phyloP scores from a whole-genome alignment of 1,140 invertebrate genomes.

The Tetragnatha versicolor region DNA sequence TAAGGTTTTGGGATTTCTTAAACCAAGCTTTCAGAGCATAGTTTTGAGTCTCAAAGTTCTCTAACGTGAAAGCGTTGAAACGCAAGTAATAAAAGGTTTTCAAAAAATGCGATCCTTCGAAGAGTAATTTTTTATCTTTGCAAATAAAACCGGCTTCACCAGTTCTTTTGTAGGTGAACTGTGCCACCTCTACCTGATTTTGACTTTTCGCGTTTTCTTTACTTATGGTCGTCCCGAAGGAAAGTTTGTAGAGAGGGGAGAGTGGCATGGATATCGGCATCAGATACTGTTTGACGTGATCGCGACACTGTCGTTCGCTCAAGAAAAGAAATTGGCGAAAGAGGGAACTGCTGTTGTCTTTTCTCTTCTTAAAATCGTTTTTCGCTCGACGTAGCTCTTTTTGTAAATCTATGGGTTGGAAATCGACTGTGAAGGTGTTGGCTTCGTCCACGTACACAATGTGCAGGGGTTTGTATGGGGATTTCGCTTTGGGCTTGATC shows the following conservation, averaged over 20 bases:
- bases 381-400: not conserved
- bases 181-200: not conserved
- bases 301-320: no score
- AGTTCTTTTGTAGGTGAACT: not conserved
- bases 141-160: not conserved
- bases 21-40: slow-evolving; percentile 10
- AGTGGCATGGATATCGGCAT: not conserved
- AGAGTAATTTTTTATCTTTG: not conserved
- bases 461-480: not conserved
- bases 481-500: not conserved
- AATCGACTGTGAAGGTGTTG: not conserved
- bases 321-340: no score
- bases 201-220: no score
- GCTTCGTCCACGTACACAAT: slow-evolving; percentile 26
- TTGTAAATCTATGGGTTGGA: no score
- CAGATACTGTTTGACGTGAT: not conserved
- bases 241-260: not conserved
- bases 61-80: not conserved
- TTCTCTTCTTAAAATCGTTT: slow-evolving; percentile 8
- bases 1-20: not conserved
- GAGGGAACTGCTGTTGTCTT: slow-evolving; percentile 6
- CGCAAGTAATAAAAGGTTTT: slow-evolving; percentile 12
- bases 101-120: slow-evolving; percentile 7
- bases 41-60: not conserved
- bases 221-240: not conserved